A percentile compares a stretch with the other conserved stretches of the same genome.
Conservation (phyloP, 2,888 invertebrate species). For the Cryptophagus acutangulus region DNA sequence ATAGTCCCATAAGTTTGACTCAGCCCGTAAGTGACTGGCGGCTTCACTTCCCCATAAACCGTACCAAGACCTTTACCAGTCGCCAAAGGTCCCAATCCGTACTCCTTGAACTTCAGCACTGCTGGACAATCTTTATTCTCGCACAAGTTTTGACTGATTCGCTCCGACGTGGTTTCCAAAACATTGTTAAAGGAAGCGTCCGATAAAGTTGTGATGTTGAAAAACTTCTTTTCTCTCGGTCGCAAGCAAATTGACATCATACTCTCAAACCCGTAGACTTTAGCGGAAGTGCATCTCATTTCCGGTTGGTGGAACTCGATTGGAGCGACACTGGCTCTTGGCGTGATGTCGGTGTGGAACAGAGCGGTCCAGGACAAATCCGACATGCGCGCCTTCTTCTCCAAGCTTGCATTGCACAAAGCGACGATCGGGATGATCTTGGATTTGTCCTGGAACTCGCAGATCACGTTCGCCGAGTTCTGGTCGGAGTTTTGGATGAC, state of each 20-base stretch:
- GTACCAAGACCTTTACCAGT: slow-evolving; percentile 40
- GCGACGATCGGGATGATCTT: too few species aligned
- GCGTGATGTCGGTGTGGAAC: background rate
- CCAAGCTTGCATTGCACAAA: background rate
- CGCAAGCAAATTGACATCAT: slow-evolving; percentile 30
- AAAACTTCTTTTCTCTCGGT: slow-evolving; percentile 35
- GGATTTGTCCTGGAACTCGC: too few species aligned
- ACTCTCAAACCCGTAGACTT: too few species aligned
- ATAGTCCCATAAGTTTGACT: slow-evolving; percentile 41
- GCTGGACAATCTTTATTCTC: slow-evolving; percentile 43
- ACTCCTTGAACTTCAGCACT: slow-evolving; percentile 42
- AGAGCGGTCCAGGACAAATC: background rate
- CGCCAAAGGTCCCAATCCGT: slow-evolving; percentile 45
- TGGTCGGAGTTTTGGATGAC: background rate
- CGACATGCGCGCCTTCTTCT: background rate
- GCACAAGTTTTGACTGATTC: slow-evolving; percentile 36
- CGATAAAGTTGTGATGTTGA: slow-evolving; percentile 17
- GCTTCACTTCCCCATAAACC: slow-evolving; percentile 30
- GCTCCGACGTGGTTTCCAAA: slow-evolving; percentile 30
- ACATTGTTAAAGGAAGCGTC: background rate
- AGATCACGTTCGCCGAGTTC: background rate
- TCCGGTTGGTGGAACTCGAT: background rate
- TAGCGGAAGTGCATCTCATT: background rate
- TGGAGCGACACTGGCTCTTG: slow-evolving; percentile 1
- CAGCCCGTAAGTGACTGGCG: slow-evolving; percentile 36